These are phyloP conservation scores for Aurelia sp. DNA, from an alignment of 30 jellyfish, hydroid and myxozoan genomes.

Conservation along the genomic window DNA sequence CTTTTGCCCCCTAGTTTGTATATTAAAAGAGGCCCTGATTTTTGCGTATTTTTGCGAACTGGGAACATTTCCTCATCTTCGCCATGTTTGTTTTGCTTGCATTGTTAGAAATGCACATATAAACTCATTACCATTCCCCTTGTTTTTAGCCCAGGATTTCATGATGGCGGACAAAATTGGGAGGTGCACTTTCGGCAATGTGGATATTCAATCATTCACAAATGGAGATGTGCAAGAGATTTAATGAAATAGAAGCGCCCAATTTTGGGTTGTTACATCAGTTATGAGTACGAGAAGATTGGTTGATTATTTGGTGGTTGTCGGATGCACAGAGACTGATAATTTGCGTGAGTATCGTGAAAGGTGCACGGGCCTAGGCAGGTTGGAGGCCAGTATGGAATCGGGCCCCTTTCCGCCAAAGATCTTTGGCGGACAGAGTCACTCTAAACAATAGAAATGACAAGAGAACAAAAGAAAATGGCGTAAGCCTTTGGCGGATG, in stretches of 20 bases:
- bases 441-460: no score
- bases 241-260: slow-evolving; percentile 2
- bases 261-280: background rate
- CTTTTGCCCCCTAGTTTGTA: no score
- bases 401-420: no score
- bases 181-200: slow-evolving; percentile 29
- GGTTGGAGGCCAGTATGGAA: no score
- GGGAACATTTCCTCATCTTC: no score
- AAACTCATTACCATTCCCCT: slow-evolving; percentile 19
- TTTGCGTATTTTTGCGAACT: no score
- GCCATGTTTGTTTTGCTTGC: no score
- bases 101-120: no score
- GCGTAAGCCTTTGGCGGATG: no score
- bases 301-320: slow-evolving; percentile 87
- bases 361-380: background rate
- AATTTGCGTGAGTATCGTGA: slow-evolving; percentile 43
- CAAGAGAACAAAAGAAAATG: no score
- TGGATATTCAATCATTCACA: background rate
- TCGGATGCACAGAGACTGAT: slow-evolving; percentile 80
- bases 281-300: slow-evolving; percentile 73
- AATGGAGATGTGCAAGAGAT: background rate
- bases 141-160: slow-evolving; percentile 12
- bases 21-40: no score
- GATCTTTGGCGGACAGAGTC: no score
- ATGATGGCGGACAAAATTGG: slow-evolving; percentile 65